Base-by-base conservation (phyloP, 2,888 invertebrate species). In the Amblyjoppa fuscipennis region DNA sequence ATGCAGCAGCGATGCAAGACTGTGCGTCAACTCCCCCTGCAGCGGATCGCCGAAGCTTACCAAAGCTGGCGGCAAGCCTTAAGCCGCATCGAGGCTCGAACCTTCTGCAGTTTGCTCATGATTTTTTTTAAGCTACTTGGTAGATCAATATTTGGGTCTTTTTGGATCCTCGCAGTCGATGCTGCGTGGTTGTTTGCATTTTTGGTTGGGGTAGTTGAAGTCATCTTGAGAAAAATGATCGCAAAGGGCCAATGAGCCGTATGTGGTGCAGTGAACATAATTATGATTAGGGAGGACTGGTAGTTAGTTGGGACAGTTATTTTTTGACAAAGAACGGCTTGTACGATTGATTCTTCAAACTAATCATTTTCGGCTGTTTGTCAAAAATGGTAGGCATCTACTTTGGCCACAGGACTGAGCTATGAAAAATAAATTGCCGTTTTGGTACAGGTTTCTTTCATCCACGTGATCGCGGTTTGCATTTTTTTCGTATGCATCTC, bases 41-140 rank as follows among this genome's bases (percentile, higher is more conserved):
- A 83, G 84, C 83, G 85, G 75, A 76, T 81, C 87, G 87, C 68
- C 81, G 87, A 84, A 89, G 90, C 83, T 93, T 92, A 93, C 93
- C 93, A 34, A 34, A 64, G 64, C 31, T 7, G 16, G 6, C 34
- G 31, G 31, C 31, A 16, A 2, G 7, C 64, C 92, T 92, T 93
- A 93, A 93, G 93, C 93, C 92, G 91, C 90, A 92, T 92, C 92
- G 92, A 91, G 90, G 91, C 41, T 41, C 11, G 9, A 41, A 41
- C 41, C 90, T 86, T 56, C 51, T 5, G 16, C 11, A 25, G 4
- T 9, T 56, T 56, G 9, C 25, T 56, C 25, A 2, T 41, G 41
- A 11, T 25, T 56, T 56, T 56, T 56, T 56, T 11, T 13, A 59
- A 28, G 13, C 13, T 13, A 25, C 28, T 59, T 59, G 25, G 5